Base-by-base conservation (phyloP, 2,113 vertebrate species). In the Tenrec ecaudatus region DNA sequence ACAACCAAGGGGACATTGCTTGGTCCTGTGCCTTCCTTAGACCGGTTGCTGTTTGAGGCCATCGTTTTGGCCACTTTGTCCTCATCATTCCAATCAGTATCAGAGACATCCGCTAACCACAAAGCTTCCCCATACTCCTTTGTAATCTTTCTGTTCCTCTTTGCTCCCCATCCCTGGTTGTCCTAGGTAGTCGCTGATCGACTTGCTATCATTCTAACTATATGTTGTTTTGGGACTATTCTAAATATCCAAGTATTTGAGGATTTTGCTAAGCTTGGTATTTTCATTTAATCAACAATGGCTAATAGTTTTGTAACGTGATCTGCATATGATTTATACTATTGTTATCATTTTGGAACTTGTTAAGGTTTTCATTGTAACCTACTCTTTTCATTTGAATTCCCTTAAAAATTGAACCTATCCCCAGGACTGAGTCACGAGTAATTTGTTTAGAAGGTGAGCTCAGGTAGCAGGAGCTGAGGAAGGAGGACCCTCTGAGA, bases 121-220 rank as follows among this genome's bases (percentile, higher is more conserved):
- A n/a, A 71, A 71, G 1, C n/a, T 23, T 53, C n/a, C 16, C 76
- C 5, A 5, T 9, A 2, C 11, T 17, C 17, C 29, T 62, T n/a
- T 3, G 20, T 29, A 23, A 25, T 23, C 15, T 20, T 25, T 31
- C 19, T n/a, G 6, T 36, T 25, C 19, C 58, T 71, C 68, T n/a
- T 10, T 7, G 17, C 6, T 71, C 6, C 14, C 12, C 43, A 5
- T 1, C 3, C 6, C 27, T 10, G 2, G 1, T 12, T 19, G 2
- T n/a, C 17, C 58, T 33, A 8, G 22, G 60, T 4, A 68, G 23
- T 15, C 22, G 47, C 43, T 53, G 23, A 6, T 88, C 27, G 57
- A 22, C 6, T n/a, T 58, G 33, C 14, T 76, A 57, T n/a, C n/a
- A 25, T 40, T 38, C 12, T 69, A 27, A 43, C 15, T 77, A 36